Evolutionary conservation across 1,140 invertebrate species (phyloP).

Genomic region (Melitaea cinxia): DNA sequence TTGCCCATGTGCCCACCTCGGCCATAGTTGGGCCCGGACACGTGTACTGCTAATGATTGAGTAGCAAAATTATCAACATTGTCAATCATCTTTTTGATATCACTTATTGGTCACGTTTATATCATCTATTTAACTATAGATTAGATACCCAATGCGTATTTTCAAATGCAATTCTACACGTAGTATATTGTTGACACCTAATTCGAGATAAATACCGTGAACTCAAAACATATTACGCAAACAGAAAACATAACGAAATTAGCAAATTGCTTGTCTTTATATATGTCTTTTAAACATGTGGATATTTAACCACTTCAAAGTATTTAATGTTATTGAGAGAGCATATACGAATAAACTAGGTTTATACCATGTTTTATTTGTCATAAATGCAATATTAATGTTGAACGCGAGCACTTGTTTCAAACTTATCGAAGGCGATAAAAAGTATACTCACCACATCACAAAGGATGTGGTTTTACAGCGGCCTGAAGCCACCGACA

Average conservation of each 20-base stretch:
- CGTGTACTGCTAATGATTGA: slow-evolving; percentile 4
- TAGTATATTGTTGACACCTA: not conserved
- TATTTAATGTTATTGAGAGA: slow-evolving; percentile 7
- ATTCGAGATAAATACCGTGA: not conserved
- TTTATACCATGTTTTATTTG: slow-evolving; percentile 43
- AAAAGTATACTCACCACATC: slow-evolving; percentile 36
- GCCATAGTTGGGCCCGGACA: slow-evolving; percentile 34
- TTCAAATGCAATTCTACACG: not conserved
- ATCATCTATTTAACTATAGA: not conserved
- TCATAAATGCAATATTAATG: slow-evolving; percentile 54
- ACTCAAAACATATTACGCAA: slow-evolving; percentile 19
- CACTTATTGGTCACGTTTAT: not conserved
- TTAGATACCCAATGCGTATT: not conserved
- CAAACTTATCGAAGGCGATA: slow-evolving; percentile 38
- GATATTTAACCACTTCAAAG: slow-evolving; percentile 20
- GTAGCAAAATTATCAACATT: slow-evolving; percentile 4
- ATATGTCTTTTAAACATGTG: too few species aligned
- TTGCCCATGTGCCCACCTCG: slow-evolving; percentile 52
- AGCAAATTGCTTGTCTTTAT: slow-evolving; percentile 16
- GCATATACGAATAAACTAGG: not conserved
- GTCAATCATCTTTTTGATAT: not conserved
- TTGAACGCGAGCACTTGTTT: slow-evolving; percentile 19
- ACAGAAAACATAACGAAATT: slow-evolving; percentile 16
- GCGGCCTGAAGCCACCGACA: not conserved
- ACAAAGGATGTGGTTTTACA: slow-evolving; percentile 40